These are phyloP conservation scores for Cinclus mexicanus DNA, from an alignment of 2,113 vertebrate genomes.

Conservation along the genomic window DNA sequence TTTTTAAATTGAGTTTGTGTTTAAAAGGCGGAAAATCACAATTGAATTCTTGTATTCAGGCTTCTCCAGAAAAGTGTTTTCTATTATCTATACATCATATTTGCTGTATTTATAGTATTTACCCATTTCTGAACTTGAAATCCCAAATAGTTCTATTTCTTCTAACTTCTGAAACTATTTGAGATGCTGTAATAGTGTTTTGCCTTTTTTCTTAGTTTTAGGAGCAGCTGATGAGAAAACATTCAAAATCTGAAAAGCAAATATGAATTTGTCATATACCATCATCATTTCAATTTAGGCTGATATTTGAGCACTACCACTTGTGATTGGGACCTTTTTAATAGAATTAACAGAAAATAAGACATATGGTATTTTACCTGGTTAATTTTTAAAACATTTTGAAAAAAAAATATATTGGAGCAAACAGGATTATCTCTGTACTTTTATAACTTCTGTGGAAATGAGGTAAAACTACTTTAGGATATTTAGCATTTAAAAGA, in stretches of 20 bases:
- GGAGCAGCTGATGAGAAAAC: background rate
- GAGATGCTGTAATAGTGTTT: background rate
- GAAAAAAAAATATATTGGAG: conserved; percentile 28
- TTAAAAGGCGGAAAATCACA: background rate
- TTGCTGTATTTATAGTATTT: background rate
- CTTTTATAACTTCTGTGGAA: conserved; percentile 29
- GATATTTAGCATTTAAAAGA: conserved; percentile 44
- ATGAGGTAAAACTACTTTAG: conserved; percentile 20
- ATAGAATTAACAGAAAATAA: conserved; percentile 26
- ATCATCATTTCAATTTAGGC: conserved; percentile 31
- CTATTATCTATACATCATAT: background rate
- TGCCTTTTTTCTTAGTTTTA: background rate
- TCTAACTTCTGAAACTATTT: background rate
- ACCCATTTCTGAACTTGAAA: background rate
- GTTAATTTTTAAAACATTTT: background rate
- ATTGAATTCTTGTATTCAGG: background rate
- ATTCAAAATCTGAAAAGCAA: conserved; percentile 7
- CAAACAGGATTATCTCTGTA: background rate
- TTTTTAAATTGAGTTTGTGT: background rate
- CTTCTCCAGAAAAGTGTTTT: background rate
- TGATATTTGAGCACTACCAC: background rate
- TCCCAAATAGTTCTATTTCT: background rate
- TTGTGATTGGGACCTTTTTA: conserved; percentile 10
- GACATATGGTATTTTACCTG: background rate
- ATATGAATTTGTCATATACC: background rate